phyloP scores from a whole-genome alignment of 2,113 vertebrate genomes.

The Eudyptes chrysolophus region DNA sequence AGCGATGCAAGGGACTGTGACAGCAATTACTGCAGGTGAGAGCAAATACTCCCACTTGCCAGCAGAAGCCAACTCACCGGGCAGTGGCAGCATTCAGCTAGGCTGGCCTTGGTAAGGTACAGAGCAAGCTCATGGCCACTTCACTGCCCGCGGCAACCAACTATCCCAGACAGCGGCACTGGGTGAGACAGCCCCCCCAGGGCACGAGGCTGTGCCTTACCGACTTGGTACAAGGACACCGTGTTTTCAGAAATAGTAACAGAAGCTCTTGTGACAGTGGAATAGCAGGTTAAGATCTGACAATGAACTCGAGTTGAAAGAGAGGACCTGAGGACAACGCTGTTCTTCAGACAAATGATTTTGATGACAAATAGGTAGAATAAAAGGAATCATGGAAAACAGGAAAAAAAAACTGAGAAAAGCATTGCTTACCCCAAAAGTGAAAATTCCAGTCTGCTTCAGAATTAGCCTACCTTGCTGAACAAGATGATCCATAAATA shows the following conservation, averaged over 20 bases:
- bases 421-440: neutral
- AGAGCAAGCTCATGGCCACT: neutral
- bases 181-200: neutral
- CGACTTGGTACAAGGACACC: neutral
- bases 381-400: neutral
- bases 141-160: neutral
- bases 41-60: neutral
- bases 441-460: neutral
- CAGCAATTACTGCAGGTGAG: neutral
- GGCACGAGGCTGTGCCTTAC: neutral
- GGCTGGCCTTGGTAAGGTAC: neutral
- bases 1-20: neutral
- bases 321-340: neutral
- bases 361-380: neutral
- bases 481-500: neutral
- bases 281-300: neutral
- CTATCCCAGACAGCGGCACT: neutral
- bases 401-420: accelerated
- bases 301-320: neutral
- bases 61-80: neutral
- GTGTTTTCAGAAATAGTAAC: neutral
- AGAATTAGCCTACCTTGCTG: neutral
- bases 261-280: neutral
- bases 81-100: neutral
- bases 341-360: neutral